Conservation (phyloP, 2,113 vertebrate species). For the Malurus elegans region DNA sequence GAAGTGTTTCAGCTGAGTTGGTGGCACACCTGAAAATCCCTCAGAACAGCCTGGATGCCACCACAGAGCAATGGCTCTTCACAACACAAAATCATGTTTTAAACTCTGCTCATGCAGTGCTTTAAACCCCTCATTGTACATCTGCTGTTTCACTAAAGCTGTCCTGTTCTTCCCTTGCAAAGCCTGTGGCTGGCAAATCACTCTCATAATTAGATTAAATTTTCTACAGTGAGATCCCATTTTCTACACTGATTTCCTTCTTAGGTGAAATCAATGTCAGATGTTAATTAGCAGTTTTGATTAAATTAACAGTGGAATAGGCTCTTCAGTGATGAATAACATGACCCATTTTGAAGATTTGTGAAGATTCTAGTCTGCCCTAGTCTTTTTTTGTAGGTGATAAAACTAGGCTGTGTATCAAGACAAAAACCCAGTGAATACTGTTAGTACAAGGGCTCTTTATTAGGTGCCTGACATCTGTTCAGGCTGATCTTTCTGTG, state of each 20-base stretch:
- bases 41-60: background rate
- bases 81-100: background rate
- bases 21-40: background rate
- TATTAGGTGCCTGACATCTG: background rate
- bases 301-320: constrained; percentile 64
- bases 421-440: background rate
- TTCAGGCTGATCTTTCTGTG: background rate
- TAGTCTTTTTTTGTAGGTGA: constrained; percentile 38
- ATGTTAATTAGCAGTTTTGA: constrained; percentile 71
- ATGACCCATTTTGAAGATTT: constrained; percentile 71
- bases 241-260: constrained; percentile 37
- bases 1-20: background rate
- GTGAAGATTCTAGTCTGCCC: constrained; percentile 46
- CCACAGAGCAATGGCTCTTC: background rate
- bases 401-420: constrained; percentile 57
- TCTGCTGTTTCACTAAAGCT: background rate
- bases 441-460: background rate
- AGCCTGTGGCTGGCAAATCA: background rate
- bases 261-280: constrained; percentile 67
- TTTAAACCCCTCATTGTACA: background rate
- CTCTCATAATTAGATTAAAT: constrained; percentile 26
- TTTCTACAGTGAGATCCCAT: constrained; percentile 3
- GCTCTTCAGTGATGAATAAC: constrained; percentile 53
- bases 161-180: background rate
- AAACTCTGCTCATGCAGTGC: background rate